phyloP scores from a whole-genome alignment of 2,797 vertebrate genomes.

The Rhodeus uyekii region DNA sequence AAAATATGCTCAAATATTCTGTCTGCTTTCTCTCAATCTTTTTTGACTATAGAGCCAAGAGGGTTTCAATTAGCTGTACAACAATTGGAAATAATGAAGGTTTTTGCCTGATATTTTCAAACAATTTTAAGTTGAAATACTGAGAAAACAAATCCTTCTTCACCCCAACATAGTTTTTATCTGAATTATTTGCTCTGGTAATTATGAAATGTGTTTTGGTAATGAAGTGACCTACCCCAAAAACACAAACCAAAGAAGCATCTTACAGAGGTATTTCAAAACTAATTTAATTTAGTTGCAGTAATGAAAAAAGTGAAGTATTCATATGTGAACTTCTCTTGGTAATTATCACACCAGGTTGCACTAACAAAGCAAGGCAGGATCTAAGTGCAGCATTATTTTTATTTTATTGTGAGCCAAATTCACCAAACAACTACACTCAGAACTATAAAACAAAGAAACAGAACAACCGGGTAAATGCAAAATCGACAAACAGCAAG shows the following conservation, averaged over 20 bases:
- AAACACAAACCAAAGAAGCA: not conserved
- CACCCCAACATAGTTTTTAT: too few relatives aligned
- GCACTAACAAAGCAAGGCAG: too few relatives aligned
- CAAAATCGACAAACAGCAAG: too few relatives aligned
- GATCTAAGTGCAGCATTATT: too few relatives aligned
- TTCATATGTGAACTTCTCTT: not conserved
- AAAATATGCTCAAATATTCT: slow-evolving; percentile 41
- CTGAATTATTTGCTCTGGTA: too few relatives aligned
- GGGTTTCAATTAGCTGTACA: slow-evolving; percentile 51
- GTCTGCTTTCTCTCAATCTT: slow-evolving; percentile 32
- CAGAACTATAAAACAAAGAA: too few relatives aligned
- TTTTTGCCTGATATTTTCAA: not conserved
- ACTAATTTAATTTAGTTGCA: not conserved
- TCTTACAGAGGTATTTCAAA: not conserved
- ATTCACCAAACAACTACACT: too few relatives aligned
- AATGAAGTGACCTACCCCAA: not conserved
- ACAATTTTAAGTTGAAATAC: not conserved
- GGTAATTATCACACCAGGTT: too few relatives aligned
- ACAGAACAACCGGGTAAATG: too few relatives aligned
- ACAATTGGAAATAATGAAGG: slow-evolving; percentile 50
- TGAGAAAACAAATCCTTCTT: not conserved
- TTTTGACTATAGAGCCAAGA: slow-evolving; percentile 28
- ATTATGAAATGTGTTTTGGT: not conserved
- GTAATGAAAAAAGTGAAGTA: not conserved
- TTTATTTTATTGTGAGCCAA: too few relatives aligned